Percentiles rank a stretch among this genome's conserved stretches.
These are phyloP conservation scores for Notodonta ziczac DNA, from an alignment of 2,888 invertebrate species.

Conservation along the genomic window DNA sequence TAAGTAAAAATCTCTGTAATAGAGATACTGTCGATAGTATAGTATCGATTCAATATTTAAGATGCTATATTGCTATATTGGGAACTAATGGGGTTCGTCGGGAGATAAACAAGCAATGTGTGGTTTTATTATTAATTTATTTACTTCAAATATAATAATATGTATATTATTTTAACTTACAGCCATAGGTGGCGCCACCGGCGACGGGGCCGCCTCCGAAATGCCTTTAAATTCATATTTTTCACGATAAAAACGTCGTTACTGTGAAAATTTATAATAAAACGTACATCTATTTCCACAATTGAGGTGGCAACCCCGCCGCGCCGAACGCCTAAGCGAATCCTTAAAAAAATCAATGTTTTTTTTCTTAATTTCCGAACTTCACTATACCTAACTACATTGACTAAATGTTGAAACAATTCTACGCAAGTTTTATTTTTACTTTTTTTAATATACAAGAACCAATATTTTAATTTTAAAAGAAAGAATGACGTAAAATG, in stretches of 20 bases:
- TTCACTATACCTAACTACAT: slow-evolving; percentile 40
- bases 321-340: slow-evolving; percentile 44
- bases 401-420: slow-evolving; percentile 46
- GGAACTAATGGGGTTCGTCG: neutral
- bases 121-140: slow-evolving; percentile 83
- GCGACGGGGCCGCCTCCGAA: slow-evolving; percentile 36
- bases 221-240: slow-evolving; percentile 41
- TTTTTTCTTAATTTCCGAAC: slow-evolving; percentile 51
- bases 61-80: too few species aligned
- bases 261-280: slow-evolving; percentile 8
- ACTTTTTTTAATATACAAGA: slow-evolving; percentile 68
- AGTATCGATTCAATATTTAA: too few species aligned
- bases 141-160: slow-evolving; percentile 82
- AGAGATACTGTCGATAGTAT: too few species aligned
- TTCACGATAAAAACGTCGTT: slow-evolving; percentile 8
- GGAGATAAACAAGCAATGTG: slow-evolving; percentile 49
- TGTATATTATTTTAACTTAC: slow-evolving; percentile 84
- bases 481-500: slow-evolving; percentile 13
- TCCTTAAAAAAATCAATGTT: slow-evolving; percentile 63
- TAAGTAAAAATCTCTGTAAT: too few species aligned
- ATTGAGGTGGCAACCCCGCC: slow-evolving; percentile 13
- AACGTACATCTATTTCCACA: slow-evolving; percentile 6
- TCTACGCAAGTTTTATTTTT: slow-evolving; percentile 37
- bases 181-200: slow-evolving; percentile 61
- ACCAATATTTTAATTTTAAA: slow-evolving; percentile 60